Base-by-base conservation (phyloP, 92 coral and sea anemone species). In the Palythoa caribaeorum region DNA sequence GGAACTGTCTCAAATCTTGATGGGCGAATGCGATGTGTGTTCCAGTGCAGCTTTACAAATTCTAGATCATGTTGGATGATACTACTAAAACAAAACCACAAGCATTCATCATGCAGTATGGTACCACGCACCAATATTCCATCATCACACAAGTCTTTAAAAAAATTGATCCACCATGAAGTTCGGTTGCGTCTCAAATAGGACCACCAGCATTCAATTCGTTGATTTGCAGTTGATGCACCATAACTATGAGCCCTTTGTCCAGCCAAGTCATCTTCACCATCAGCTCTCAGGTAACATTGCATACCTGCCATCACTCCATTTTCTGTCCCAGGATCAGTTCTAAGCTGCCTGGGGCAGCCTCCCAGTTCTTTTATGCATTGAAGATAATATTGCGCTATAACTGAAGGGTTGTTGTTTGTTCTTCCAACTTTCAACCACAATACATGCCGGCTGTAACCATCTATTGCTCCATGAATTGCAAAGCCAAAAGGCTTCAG, bases 141-240 rank as follows among this genome's bases (percentile, higher is more conserved):
- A 17, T 68, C 62, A 71, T 83, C 91, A 53, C 78, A 87, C 84
- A 87, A 68, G 83, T 91, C 91, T 83, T 81, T 87, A 71, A 91
- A 91, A 75, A 87, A 87, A 79, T 91, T 79, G 16, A 91, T 91
- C 91, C 94, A 92, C 92, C 94, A 88, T 36, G 91, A 83, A 74
- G 73, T 53, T 73, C 89, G 88, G 38, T 81, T 86, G 36, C 91
- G 77, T 44, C 92, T 37, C 35, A 83, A 84, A 78, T 83, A 78
- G 53, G 89, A 84, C 94, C 94, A 91, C 93, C 86, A 91, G 63
- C 85, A 86, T 76, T 91, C 94, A 28, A 88, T 77, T 21, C 89
- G 86, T 73, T 91, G 94, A 69, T 92, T 92, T 53, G 83, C 75
- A 65, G 91, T 84, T 55, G 94, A 91, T 28, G 91, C 62, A 38